Percentiles rank a stretch among this genome's conserved stretches.
These are phyloP conservation scores for Pseudorectes ferrugineus DNA, from an alignment of 2,113 vertebrate genomes.

Conservation along the genomic window DNA sequence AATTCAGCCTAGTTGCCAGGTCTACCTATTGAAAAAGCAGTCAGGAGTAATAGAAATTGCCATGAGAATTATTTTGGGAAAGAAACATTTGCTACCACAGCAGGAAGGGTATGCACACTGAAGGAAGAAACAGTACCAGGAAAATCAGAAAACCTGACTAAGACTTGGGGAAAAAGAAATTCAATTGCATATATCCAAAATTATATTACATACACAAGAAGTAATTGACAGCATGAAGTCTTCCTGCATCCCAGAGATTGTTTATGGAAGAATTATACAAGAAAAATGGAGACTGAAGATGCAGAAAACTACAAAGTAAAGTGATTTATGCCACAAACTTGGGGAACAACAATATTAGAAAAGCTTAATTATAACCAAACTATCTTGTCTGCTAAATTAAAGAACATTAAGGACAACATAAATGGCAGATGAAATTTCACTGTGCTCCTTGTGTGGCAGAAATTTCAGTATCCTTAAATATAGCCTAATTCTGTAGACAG, in stretches of 20 bases:
- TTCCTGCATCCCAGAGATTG: background rate
- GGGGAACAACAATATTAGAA: slow-evolving; percentile 22
- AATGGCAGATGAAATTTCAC: slow-evolving; percentile 25
- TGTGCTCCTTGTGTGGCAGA: slow-evolving; percentile 7
- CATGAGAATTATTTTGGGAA: background rate
- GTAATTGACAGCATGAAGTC: background rate
- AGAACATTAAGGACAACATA: slow-evolving; percentile 25
- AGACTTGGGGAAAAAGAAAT: background rate
- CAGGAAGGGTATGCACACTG: background rate
- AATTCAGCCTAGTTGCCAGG: background rate
- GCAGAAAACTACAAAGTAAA: background rate
- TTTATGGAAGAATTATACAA: slow-evolving; percentile 37
- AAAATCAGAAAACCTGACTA: background rate
- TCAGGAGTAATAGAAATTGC: background rate
- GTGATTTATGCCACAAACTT: slow-evolving; percentile 3
- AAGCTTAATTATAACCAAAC: slow-evolving; percentile 40
- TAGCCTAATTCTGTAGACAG: background rate
- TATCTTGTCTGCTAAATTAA: slow-evolving; percentile 45
- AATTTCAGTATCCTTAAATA: slow-evolving; percentile 6
- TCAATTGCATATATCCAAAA: background rate
- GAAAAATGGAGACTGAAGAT: background rate
- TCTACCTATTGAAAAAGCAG: background rate
- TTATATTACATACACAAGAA: background rate
- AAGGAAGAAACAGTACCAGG: background rate
- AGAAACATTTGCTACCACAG: background rate